Evolutionary conservation across 1,140 invertebrate species (phyloP), one percentile per base, ranked within the genome.

Genomic region (Drosophila neocordata): DNA sequence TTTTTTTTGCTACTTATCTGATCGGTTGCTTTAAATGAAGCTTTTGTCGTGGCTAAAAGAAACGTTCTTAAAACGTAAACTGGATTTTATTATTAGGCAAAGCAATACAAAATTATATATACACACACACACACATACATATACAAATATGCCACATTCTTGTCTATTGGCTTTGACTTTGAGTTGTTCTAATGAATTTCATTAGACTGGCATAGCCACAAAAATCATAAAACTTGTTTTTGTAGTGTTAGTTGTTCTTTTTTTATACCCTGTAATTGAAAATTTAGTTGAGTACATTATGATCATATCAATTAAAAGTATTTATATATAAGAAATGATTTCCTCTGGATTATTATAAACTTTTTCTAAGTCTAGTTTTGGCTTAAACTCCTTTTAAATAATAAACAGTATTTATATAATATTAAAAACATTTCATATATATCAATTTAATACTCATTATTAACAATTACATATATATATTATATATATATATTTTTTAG

Each of bases 111-210:
- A 20, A 65, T 57, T 8, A 35, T 13, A 35, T 8, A 63, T 9
- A 72, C 20, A 66, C 41, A 69, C 20, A 59, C 13, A 38, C 38
- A 7, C 15, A 35, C 34, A 35, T 7, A 60, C 9, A 41, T 12
- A 56, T 18, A 48, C 11, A 44, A 65, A 65, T 80, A 59, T 81
- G 69, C 65, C 78, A 88, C 83, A 85, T 85, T 88, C 82, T 82
- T 82, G 67, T 48, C 41, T 48, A 48, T 48, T 48, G n/a, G 52
- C 67, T 69, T 70, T 78, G 65, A 48, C 70, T 75, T 67, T 66
- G 83, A 87, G 73, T 88, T 89, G 83, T 89, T 88, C 79, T 89
- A 89, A 89, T 88, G 83, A 88, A 88, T 89, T 88, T 79, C 69
- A 74, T 75, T 85, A 77, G 65, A 63, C 20, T 51, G 63, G 35